phyloP scores from a whole-genome alignment of 2,113 vertebrate genomes.

The Sphyrna mokarran region DNA sequence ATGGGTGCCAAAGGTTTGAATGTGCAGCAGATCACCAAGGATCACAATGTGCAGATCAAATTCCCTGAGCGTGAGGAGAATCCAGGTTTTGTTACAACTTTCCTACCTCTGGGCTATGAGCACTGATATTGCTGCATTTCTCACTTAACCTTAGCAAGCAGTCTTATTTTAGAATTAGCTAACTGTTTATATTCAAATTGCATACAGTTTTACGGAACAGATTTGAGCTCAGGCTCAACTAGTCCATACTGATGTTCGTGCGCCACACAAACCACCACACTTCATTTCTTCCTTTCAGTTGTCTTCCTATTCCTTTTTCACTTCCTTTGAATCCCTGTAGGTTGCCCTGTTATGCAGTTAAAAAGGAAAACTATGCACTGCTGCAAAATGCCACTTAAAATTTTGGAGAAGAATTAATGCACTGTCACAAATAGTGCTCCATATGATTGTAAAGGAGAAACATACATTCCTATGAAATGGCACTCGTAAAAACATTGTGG shows the following conservation, averaged over 20 bases:
- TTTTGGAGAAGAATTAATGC: background rate
- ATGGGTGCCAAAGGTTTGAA: slow-evolving; percentile 95
- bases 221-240: no score
- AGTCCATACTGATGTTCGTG: background rate
- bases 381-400: background rate
- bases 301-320: background rate
- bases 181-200: background rate
- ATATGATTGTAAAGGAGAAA: no score
- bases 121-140: background rate
- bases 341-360: background rate
- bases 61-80: slow-evolving; percentile 92
- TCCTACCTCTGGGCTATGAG: background rate
- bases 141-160: background rate
- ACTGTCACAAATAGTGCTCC: background rate
- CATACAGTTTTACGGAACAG: background rate
- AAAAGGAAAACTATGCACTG: background rate
- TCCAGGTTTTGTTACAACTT: slow-evolving; percentile 50
- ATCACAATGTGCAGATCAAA: slow-evolving; percentile 89
- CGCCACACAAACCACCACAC: background rate
- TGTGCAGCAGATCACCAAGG: slow-evolving; percentile 93
- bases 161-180: background rate
- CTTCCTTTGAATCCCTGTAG: background rate
- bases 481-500: no score
- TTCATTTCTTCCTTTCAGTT: background rate
- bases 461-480: no score